Evolutionary conservation across 2,113 vertebrate genomes (phyloP).

Genomic region (Bothrops jararaca): DNA sequence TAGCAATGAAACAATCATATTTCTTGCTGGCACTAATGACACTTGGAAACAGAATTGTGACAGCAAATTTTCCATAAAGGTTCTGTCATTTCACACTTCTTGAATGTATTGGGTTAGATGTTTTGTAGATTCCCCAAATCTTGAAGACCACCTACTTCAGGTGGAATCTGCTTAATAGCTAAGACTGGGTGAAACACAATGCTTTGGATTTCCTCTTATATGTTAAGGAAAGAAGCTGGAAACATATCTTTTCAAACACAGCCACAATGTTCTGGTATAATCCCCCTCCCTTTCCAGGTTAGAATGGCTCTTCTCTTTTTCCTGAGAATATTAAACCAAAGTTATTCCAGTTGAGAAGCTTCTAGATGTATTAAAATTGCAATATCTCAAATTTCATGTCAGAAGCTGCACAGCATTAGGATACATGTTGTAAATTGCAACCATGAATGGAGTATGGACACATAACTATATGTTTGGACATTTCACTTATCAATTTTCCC

Average conservation of each 20-base stretch:
- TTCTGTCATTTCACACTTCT: no score
- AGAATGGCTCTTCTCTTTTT: background rate
- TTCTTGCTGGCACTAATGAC: no score
- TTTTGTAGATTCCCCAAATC: no score
- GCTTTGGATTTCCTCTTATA: no score
- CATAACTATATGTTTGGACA: background rate
- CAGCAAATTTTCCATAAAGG: no score
- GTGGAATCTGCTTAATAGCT: no score
- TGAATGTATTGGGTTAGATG: no score
- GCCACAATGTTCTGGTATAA: background rate
- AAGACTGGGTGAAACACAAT: background rate
- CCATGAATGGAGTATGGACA: background rate
- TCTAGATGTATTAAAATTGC: background rate
- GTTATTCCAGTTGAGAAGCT: background rate
- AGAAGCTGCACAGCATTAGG: background rate
- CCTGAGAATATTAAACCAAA: background rate
- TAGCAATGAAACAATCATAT: no score
- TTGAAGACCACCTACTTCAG: no score
- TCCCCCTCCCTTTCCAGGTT: background rate
- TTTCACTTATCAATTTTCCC: background rate
- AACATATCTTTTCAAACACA: background rate
- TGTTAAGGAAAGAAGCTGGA: background rate
- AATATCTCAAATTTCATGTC: background rate
- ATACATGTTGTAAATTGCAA: background rate
- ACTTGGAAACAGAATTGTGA: no score